A percentile compares a stretch with the other conserved stretches of the same genome.
Evolutionary conservation across 2,888 invertebrate species (phyloP).

Genomic region (Oasisia sp.): DNA sequence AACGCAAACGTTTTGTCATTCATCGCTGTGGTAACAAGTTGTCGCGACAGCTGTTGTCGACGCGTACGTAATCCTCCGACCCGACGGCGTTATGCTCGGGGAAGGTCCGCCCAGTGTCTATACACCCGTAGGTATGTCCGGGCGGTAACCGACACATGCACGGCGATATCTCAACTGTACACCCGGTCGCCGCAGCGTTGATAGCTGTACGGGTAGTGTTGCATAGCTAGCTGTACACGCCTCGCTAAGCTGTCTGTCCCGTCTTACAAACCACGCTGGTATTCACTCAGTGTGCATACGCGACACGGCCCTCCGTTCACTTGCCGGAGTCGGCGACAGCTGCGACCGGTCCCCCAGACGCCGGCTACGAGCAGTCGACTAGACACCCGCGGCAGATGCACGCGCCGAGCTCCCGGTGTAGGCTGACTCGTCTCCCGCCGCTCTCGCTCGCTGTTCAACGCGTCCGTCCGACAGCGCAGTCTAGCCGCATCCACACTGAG

Average conservation of each 20-base stretch:
- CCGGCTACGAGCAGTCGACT: too few relatives aligned
- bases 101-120: background rate
- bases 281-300: background rate
- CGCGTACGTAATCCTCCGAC: background rate
- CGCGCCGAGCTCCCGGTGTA: too few relatives aligned
- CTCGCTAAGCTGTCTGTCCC: background rate
- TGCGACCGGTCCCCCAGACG: too few relatives aligned
- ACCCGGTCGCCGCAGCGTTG: background rate
- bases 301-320: background rate
- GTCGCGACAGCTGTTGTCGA: background rate
- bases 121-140: too few relatives aligned
- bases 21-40: background rate
- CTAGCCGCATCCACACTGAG: background rate
- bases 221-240: background rate
- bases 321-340: background rate
- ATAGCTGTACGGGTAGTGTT: too few relatives aligned
- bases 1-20: background rate
- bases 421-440: background rate
- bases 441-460: background rate
- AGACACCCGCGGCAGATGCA: background rate
- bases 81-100: background rate
- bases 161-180: background rate
- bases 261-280: background rate
- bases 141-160: too few relatives aligned
- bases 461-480: background rate